These are phyloP conservation scores for Geophilus truncorum DNA, from an alignment of 2,888 invertebrate genomes.

Conservation along the genomic window DNA sequence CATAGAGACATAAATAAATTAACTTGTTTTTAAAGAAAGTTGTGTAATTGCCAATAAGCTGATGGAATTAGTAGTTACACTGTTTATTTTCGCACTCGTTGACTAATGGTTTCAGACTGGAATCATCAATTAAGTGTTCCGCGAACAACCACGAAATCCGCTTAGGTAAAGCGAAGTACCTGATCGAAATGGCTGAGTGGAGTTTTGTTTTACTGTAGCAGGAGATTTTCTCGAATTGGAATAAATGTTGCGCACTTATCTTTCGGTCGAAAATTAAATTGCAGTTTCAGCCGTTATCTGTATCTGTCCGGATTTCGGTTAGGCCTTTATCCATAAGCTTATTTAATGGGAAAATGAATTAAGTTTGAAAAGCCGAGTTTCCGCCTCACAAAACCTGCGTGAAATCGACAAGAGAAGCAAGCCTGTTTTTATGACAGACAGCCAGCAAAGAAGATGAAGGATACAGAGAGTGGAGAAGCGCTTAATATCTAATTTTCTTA, in stretches of 20 bases:
- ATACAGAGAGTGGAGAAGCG: neutral
- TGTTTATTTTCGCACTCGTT: neutral
- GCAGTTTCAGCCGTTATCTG: neutral
- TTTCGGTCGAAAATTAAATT: neutral
- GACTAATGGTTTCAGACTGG: neutral
- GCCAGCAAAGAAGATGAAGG: neutral
- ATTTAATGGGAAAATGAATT: neutral
- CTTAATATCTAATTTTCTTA: constrained; percentile 11
- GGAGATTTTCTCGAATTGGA: neutral
- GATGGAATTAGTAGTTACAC: constrained; percentile 18
- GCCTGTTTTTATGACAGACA: neutral
- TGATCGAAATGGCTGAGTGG: neutral
- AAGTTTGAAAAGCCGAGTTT: neutral
- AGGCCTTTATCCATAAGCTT: neutral
- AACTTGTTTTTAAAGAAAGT: neutral
- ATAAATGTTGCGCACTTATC: neutral
- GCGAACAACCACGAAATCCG: constrained; percentile 7
- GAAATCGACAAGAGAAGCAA: constrained; percentile 5
- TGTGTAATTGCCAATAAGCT: constrained; percentile 2
- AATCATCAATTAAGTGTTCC: constrained; percentile 23
- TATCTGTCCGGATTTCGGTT: neutral
- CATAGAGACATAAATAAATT: neutral
- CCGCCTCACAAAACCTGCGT: constrained; percentile 16
- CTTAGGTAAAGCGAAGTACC: constrained; percentile 17
- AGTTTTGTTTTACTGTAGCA: neutral